Percentiles rank a stretch among this genome's conserved stretches.
Evolutionary conservation across 2,113 vertebrate genomes (phyloP).

Genomic region (Toxotes jaculatrix): DNA sequence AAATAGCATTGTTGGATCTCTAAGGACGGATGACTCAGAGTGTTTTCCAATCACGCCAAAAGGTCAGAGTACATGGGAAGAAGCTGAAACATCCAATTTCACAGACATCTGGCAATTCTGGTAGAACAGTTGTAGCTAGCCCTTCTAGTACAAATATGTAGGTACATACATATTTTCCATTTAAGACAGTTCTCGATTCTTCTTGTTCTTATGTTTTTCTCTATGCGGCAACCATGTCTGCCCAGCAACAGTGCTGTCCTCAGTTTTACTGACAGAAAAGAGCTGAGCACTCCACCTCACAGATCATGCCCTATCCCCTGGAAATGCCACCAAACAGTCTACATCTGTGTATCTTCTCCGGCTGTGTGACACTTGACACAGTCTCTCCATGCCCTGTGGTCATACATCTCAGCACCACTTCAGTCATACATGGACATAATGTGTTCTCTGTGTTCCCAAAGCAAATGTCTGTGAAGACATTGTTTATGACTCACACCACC

Average conservation of each 20-base stretch:
- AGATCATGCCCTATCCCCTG: conserved; percentile 35
- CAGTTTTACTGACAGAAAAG: conserved; percentile 28
- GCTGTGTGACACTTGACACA: conserved; percentile 50
- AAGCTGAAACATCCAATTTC: conserved; percentile 28
- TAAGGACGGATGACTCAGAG: conserved; percentile 37
- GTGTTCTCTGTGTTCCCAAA: conserved; percentile 67
- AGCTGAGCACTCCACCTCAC: conserved; percentile 21
- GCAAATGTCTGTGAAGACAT: conserved; percentile 70
- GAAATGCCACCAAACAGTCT: conserved; percentile 59
- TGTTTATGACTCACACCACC: conserved; percentile 79
- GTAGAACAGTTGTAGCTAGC: conserved; percentile 6
- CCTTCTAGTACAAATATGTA: background rate
- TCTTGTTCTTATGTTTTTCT: background rate
- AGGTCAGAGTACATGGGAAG: conserved; percentile 60
- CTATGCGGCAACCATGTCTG: conserved; percentile 16
- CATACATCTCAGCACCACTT: conserved; percentile 37
- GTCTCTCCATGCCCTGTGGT: conserved; percentile 49
- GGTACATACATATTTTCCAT: background rate
- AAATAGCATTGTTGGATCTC: conserved; percentile 33
- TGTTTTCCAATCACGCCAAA: conserved; percentile 40
- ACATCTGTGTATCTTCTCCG: conserved; percentile 51
- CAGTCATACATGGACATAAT: conserved; percentile 67
- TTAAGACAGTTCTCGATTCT: background rate
- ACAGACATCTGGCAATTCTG: conserved; percentile 37
- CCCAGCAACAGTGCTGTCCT: conserved; percentile 25